Evolutionary conservation across 2,113 vertebrate species (phyloP).

Genomic region (Hyaena hyaena): DNA sequence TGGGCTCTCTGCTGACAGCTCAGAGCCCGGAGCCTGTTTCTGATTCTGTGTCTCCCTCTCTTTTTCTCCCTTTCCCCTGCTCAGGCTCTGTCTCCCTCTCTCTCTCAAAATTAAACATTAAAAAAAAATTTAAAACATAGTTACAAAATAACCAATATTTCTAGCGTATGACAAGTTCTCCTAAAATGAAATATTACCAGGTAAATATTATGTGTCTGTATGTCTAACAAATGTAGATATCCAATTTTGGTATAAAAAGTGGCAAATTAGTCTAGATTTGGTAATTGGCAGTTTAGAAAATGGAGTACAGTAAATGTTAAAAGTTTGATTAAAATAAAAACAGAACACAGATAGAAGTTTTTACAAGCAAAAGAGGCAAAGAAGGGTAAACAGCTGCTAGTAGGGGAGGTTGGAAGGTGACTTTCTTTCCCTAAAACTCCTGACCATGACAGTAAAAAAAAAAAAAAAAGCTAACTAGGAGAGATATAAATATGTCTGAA

Average conservation of each 20-base stretch:
- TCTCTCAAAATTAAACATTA: too few species aligned
- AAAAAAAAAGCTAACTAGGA: not conserved
- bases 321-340: not conserved
- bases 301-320: not conserved
- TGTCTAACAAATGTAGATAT: not conserved
- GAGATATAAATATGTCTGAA: not conserved
- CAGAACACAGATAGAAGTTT: not conserved
- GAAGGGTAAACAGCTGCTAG: not conserved
- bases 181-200: constrained; percentile 9
- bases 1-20: too few species aligned
- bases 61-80: too few species aligned
- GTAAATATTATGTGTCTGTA: not conserved
- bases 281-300: not conserved
- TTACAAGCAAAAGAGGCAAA: not conserved
- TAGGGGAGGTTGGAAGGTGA: not conserved
- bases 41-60: too few species aligned
- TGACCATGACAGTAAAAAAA: not conserved
- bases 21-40: too few species aligned
- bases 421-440: not conserved
- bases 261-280: not conserved
- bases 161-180: not conserved
- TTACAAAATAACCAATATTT: not conserved
- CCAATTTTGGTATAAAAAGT: constrained; percentile 41
- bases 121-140: not conserved
- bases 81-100: too few species aligned